Base-by-base conservation (phyloP, 2,797 vertebrate species). In the Xiphophorus birchmanni region DNA sequence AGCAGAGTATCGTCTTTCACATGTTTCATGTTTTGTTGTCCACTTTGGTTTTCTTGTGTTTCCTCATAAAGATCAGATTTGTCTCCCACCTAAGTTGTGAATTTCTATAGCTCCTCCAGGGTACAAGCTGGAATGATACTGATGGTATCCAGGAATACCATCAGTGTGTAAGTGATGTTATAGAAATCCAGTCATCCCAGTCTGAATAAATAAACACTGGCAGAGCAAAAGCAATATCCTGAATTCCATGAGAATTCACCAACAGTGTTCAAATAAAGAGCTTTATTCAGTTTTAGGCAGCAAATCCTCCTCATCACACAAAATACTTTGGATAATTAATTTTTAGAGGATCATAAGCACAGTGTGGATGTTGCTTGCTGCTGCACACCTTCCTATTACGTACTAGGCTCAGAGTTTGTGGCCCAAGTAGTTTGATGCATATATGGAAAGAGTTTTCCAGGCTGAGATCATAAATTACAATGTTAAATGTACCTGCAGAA, bases 271-370 rank as follows among this genome's bases (percentile, higher is more conserved):
- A 60, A 29, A 60, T 60, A 29, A 60, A 32, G 56, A 60, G n/a
- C 56, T 60, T 15, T 32, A 29, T 29, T 60, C 56, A 29, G n/a
- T 60, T 60, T 60, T 32, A 60, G 56, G 56, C n/a, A 60, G n/a
- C 12, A 60, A 60, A 60, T 60, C 12, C n/a, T 29, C n/a, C 12
- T 60, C 56, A 60, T 29, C 56, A 60, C 4, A 60, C 11, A 60
- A 60, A 60, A 60, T 60, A 60, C 56, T 60, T 32, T 15, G 54
- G 54, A 58, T 12, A 58, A 58, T 60, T 29, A 56, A 94, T 93
- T 94, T 94, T 86, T 85, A 89, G 83, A 82, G 74, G 80, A 84
- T 84, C 84, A 78, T 89, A 86, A 90, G 80, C 77, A 32, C 65
- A 37, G 76, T 47, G 73, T 75, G 75, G 67, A n/a, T 54, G 80